Base-by-base conservation (phyloP, 2,888 invertebrate genomes). In the Hyposoter didymator region DNA sequence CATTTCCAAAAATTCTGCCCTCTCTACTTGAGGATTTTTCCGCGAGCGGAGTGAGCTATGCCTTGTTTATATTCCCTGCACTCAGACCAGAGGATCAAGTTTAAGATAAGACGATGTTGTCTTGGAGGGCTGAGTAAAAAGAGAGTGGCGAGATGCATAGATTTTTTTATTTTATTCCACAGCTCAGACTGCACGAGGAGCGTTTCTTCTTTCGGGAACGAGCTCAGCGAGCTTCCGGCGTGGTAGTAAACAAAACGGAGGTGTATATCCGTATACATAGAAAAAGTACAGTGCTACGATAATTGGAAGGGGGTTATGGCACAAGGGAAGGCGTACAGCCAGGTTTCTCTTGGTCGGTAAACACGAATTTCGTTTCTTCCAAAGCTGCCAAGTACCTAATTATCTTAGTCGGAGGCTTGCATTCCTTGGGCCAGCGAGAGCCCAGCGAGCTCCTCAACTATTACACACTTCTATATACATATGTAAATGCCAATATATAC, bases 361-460 rank as follows among this genome's bases (percentile, higher is more conserved):
- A 85, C 85, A 85, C 78, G 80, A 85, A 83, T 85, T 83, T 85
- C 80, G 72, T 83, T 85, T 83, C 74, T 78, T 45, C 72, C 78
- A 76, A 78, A 85, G 83, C 73, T 85, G 73, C 83, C 83, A 80
- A 83, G 85, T 83, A 78, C 80, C 85, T 85, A 80, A 85, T 85
- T 85, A 85, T 78, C 83, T 83, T 74, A 78, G 85, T 78, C 80
- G 73, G 80, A 73, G 76, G 75, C 39, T 39, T 39, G 39, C 19
- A 43, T 52, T 47, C 78, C 43, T 45, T 69, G 17, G 28, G 4
- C 64, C 67, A 73, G 78, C 55, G 28, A 69, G n/a, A 66, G 76
- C 39, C 59, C 35, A 69, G 69, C 52, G 19, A 45, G 45, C 59
- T 74, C 28, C 67, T 47, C 52, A 19, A 74, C 66, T 66, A 74